These are phyloP conservation scores for Mus spretus DNA, from an alignment of 2,797 vertebrate species.

Conservation along the genomic window DNA sequence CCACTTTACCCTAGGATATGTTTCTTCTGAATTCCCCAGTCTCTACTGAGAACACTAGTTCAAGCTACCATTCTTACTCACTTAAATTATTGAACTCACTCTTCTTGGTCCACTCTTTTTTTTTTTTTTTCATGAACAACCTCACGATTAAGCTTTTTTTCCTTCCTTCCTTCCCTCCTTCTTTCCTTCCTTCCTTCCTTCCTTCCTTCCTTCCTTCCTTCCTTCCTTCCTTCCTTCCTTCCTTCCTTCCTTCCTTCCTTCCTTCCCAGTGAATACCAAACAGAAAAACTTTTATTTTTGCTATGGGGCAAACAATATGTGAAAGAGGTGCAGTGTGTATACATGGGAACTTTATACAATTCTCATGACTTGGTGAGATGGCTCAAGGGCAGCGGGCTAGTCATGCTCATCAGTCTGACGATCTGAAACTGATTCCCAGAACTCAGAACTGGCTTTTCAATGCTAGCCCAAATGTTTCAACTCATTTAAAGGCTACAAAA, in stretches of 20 bases:
- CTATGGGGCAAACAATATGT: background rate
- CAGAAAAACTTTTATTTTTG: slow-evolving; percentile 11
- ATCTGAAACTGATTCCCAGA: background rate
- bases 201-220: background rate
- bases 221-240: background rate
- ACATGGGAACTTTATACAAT: background rate
- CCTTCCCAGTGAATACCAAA: slow-evolving; percentile 12
- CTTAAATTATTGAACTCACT: background rate
- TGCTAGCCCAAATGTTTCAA: slow-evolving; percentile 45
- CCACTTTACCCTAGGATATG: background rate
- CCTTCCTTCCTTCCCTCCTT: too few relatives aligned
- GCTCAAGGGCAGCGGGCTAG: background rate
- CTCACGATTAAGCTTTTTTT: background rate
- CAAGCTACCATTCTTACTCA: slow-evolving; percentile 8
- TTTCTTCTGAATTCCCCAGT: background rate
- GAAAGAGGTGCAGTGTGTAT: background rate
- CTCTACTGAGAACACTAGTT: background rate
- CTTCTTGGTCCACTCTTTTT: background rate
- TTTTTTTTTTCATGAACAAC: background rate
- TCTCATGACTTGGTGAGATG: background rate
- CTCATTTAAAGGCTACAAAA: background rate
- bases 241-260: background rate
- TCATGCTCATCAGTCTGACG: background rate
- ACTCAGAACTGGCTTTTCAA: background rate
- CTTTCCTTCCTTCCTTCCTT: background rate